phyloP scores from a whole-genome alignment of 2,888 invertebrate species.

The Athalia rosae region DNA sequence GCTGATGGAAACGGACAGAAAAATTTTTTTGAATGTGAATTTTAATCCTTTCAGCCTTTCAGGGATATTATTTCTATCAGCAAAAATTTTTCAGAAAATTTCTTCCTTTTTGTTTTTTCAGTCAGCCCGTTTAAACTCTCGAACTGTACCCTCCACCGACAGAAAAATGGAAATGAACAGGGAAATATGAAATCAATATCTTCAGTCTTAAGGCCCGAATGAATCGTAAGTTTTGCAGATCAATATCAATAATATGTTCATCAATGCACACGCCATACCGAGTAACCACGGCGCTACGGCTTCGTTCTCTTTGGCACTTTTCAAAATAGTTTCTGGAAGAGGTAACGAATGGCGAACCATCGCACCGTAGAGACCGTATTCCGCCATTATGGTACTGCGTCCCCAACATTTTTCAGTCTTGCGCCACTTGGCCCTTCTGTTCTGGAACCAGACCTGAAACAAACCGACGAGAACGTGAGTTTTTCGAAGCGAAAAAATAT shows the following conservation, averaged over 20 bases:
- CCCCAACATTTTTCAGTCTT: conserved; percentile 99
- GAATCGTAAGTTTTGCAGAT: background rate
- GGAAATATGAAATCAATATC: too few relatives aligned
- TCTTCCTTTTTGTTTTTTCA: too few relatives aligned
- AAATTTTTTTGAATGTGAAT: conserved; percentile 51
- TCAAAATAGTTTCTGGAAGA: conserved; percentile 97
- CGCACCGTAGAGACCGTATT: conserved; percentile 99
- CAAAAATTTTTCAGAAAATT: too few relatives aligned
- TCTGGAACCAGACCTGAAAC: conserved; percentile 98
- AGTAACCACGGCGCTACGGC: conserved; percentile 99
- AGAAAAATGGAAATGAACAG: too few relatives aligned
- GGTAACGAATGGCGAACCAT: conserved; percentile 99
- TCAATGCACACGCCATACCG: conserved; percentile 79
- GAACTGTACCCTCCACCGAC: too few relatives aligned
- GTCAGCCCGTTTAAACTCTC: too few relatives aligned
- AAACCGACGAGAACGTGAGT: conserved; percentile 19
- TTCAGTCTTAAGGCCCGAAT: too few relatives aligned
- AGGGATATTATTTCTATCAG: too few relatives aligned
- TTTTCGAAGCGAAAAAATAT: background rate
- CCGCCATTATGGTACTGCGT: conserved; percentile 99
- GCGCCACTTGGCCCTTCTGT: conserved; percentile 98
- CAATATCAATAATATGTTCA: too few relatives aligned
- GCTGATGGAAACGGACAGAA: conserved; percentile 73
- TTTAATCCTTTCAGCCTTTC: too few relatives aligned
- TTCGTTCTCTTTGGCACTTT: conserved; percentile 97